Base-by-base conservation (phyloP, 1,140 invertebrate species). In the Heliconius congener region DNA sequence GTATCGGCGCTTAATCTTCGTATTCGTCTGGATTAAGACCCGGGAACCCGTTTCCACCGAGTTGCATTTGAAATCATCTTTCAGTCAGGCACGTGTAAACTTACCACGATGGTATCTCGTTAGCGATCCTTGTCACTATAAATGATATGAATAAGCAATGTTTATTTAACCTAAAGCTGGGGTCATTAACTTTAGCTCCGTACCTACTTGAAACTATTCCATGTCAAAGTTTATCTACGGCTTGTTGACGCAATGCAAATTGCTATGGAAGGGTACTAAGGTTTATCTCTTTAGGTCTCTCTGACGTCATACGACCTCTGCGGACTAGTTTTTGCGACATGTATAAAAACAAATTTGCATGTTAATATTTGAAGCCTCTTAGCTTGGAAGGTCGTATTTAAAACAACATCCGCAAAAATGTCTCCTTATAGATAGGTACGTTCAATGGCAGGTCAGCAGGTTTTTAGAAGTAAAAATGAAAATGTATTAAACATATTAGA, bases 201-300 rank as follows among this genome's bases (percentile, higher is more conserved):
- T 66, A 66, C 78, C 46, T 70, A 80, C 30, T 55, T 79, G 13
- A 37, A 57, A 76, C 4, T 70, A 66, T 79, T 66, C 39, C 13
- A 46, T 50, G 73, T 75, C 78, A 80, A 57, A 80, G 78, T 80
- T 74, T 80, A 80, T 80, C 78, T 27, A 23, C 18, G 52, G 27
- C 66, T 37, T 42, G 73, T 76, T 80, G 78, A 80, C 78, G 78
- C 66, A 71, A 72, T 73, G 42, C 71, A 8, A 60, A 80, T 42
- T 39, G 74, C 46, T 42, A 57, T 76, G 78, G 78, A 80, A 80
- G 78, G 78, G 57, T 72, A 57, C 78, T 34, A 74, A 72, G 78
- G 46, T 55, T 80, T 80, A 80, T 80, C 78, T 71, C 70, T 46
- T 79, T 75, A 70, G 30, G 60, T 73, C 66, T 55, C 73, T n/a